A percentile compares a stretch with the other conserved stretches of the same genome.
phyloP scores from a whole-genome alignment of 2,113 vertebrate genomes.

The Cichladusa arquata region DNA sequence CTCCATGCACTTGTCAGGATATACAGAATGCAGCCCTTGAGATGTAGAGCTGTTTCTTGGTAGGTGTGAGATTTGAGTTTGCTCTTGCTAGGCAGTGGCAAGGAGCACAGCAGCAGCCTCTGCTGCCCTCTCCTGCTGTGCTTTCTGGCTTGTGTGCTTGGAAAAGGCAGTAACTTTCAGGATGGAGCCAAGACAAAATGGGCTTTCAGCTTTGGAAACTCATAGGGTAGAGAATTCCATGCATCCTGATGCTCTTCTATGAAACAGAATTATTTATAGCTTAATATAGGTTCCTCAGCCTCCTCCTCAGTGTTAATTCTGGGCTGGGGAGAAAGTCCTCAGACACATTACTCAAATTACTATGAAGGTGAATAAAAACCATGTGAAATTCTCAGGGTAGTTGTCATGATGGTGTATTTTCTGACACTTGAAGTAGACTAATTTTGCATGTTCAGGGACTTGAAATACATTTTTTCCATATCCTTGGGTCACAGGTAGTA shows the following conservation, averaged over 20 bases:
- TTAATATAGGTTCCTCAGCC: not conserved
- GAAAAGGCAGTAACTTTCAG: not conserved
- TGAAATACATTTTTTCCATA: not conserved
- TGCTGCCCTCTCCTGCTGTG: slow-evolving; percentile 68
- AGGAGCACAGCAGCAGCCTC: slow-evolving; percentile 32
- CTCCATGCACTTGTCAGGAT: not conserved
- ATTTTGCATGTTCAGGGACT: not conserved
- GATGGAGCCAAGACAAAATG: not conserved
- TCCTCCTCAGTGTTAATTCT: not conserved
- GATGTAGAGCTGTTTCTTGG: not conserved
- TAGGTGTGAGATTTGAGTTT: not conserved
- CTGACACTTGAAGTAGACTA: not conserved
- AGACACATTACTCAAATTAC: not conserved
- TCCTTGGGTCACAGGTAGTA: not conserved
- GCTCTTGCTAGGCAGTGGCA: not conserved
- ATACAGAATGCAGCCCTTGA: not conserved
- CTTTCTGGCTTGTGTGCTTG: not conserved
- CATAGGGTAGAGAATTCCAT: not conserved
- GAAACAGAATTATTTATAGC: not conserved
- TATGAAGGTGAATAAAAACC: not conserved
- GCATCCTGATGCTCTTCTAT: not conserved
- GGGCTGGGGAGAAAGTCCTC: not conserved
- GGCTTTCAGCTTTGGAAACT: not conserved
- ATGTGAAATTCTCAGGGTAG: not conserved
- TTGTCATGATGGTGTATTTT: not conserved